Percentiles rank a stretch among this genome's conserved stretches.
Conservation (phyloP, 2,888 invertebrate species). For the Scrobipalpa costella region DNA sequence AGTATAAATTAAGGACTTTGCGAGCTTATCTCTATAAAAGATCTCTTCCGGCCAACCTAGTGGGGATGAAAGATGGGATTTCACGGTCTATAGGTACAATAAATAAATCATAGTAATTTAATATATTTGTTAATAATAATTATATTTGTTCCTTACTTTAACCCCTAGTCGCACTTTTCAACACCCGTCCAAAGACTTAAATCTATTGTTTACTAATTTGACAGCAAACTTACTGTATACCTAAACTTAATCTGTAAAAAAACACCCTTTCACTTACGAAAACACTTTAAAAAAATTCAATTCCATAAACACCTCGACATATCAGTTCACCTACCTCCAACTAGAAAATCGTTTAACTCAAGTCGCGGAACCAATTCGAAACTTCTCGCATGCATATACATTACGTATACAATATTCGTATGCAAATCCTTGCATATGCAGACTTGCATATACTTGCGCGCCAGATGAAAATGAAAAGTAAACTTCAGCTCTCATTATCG, state of each 20-base stretch:
- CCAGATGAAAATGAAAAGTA: constrained; percentile 57
- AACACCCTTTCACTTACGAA: neutral
- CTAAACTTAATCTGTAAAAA: neutral
- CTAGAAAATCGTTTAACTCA: constrained; percentile 16
- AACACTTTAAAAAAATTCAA: neutral
- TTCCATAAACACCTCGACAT: neutral
- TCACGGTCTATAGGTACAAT: no score
- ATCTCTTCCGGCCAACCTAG: no score
- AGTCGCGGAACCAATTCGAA: constrained; percentile 13
- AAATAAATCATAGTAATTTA: no score
- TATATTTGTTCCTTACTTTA: no score
- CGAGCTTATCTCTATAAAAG: no score
- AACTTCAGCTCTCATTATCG: constrained; percentile 56
- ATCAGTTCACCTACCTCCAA: neutral
- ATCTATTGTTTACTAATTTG: no score
- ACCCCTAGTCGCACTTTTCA: no score
- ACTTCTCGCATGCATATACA: neutral
- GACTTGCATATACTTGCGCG: constrained; percentile 3
- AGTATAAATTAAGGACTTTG: no score
- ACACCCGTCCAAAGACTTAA: no score
- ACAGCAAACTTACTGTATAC: no score
- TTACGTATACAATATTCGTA: neutral
- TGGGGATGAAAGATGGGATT: no score
- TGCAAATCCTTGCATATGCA: constrained; percentile 21
- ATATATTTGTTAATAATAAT: no score